Evolutionary conservation across 2,888 invertebrate species (phyloP).

Genomic region (Chouioia cunea): DNA sequence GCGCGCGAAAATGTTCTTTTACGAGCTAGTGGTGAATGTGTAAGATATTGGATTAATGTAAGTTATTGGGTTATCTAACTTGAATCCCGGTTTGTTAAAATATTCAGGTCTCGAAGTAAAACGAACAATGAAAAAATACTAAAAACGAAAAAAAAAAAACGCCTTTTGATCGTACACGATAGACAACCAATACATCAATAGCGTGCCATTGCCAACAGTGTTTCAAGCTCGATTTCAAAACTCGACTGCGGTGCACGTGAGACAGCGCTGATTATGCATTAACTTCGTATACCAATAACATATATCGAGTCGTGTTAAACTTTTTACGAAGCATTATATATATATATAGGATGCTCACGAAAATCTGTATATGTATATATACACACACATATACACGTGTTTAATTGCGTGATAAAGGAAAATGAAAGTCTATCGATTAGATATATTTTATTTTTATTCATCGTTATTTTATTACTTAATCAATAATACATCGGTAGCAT

Average conservation of each 20-base stretch:
- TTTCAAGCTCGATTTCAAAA: constrained; percentile 23
- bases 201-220: constrained; percentile 37
- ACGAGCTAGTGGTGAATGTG: too few relatives aligned
- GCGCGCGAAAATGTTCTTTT: too few relatives aligned
- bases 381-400: too few relatives aligned
- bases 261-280: constrained; percentile 16
- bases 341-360: background rate
- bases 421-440: background rate
- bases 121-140: background rate
- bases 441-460: constrained; percentile 24
- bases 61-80: too few relatives aligned
- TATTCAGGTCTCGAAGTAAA: too few relatives aligned
- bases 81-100: too few relatives aligned
- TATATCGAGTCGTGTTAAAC: constrained; percentile 10
- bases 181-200: constrained; percentile 1
- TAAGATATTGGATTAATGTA: too few relatives aligned
- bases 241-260: constrained; percentile 1
- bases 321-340: too few relatives aligned
- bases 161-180: constrained; percentile 13
- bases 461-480: constrained; percentile 13
- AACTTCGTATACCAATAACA: background rate
- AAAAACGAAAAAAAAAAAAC: background rate
- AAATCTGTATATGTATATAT: background rate
- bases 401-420: too few relatives aligned
- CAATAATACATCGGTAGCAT: constrained; percentile 22